Evolutionary conservation across 2,797 vertebrate genomes (phyloP).

Genomic region (Psittacula echo): DNA sequence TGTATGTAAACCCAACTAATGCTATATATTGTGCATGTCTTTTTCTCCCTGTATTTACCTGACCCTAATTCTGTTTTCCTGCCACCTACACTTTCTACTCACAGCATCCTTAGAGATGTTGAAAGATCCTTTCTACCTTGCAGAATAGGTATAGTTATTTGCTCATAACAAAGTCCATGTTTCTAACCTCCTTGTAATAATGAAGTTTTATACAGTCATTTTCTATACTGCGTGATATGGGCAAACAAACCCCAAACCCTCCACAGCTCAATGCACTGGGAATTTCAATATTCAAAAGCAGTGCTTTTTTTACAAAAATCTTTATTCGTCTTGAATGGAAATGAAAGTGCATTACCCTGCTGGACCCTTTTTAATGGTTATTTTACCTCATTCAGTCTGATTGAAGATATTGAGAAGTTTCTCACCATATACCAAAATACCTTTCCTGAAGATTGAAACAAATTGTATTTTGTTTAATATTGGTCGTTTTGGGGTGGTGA

Average conservation of each 20-base stretch:
- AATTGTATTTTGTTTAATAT: not conserved
- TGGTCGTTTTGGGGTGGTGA: not conserved
- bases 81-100: not conserved
- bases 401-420: not conserved
- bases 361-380: not conserved
- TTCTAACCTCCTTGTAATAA: constrained; percentile 61
- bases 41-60: not conserved
- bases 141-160: constrained; percentile 40
- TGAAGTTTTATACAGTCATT: constrained; percentile 15
- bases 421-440: not conserved
- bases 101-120: not conserved
- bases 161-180: constrained; percentile 31
- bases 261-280: not conserved
- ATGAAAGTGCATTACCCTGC: not conserved
- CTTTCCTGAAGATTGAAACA: not conserved
- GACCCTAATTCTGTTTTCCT: constrained; percentile 10
- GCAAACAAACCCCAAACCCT: constrained; percentile 38
- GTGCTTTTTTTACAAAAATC: not conserved
- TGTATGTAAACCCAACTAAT: not conserved
- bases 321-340: not conserved
- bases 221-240: not conserved
- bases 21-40: too few relatives aligned
- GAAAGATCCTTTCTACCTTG: constrained; percentile 24
- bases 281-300: not conserved
- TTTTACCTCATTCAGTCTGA: not conserved